These are phyloP conservation scores for Chaenodraco wilsoni DNA, from an alignment of 2,797 vertebrate species.

Conservation along the genomic window DNA sequence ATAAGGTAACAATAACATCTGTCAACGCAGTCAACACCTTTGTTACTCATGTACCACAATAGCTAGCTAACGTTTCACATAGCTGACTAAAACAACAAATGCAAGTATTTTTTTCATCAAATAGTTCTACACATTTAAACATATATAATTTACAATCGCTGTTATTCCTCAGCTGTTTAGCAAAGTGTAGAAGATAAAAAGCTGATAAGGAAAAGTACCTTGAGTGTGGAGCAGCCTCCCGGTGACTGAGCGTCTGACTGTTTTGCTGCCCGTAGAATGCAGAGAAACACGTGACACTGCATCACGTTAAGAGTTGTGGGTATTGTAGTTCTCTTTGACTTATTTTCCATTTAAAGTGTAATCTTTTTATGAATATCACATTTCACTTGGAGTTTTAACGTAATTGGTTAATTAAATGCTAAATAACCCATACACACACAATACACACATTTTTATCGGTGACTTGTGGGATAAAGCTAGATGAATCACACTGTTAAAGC, in stretches of 20 bases:
- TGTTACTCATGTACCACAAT: constrained; percentile 15
- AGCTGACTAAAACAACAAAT: neutral
- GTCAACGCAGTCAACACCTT: constrained; percentile 26
- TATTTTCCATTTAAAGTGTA: neutral
- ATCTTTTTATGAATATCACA: neutral
- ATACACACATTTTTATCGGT: too few relatives aligned
- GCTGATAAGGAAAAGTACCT: constrained; percentile 12
- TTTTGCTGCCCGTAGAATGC: constrained; percentile 2
- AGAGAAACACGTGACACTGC: constrained; percentile 29
- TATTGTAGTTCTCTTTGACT: constrained; percentile 42
- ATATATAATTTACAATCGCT: rapidly evolving
- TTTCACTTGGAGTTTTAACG: neutral
- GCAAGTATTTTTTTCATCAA: neutral
- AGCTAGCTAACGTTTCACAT: constrained; percentile 38
- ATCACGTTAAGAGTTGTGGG: constrained; percentile 54
- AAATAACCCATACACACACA: neutral
- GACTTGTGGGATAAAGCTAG: too few relatives aligned
- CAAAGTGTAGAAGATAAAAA: neutral
- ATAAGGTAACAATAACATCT: constrained; percentile 21
- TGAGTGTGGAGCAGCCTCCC: neutral
- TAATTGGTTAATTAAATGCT: neutral
- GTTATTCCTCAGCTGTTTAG: neutral
- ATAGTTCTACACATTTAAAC: neutral
- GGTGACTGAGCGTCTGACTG: constrained; percentile 15
- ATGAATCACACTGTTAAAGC: too few relatives aligned